These are phyloP conservation scores for Seira ritae DNA, from an alignment of 2,888 invertebrate species.

Conservation along the genomic window DNA sequence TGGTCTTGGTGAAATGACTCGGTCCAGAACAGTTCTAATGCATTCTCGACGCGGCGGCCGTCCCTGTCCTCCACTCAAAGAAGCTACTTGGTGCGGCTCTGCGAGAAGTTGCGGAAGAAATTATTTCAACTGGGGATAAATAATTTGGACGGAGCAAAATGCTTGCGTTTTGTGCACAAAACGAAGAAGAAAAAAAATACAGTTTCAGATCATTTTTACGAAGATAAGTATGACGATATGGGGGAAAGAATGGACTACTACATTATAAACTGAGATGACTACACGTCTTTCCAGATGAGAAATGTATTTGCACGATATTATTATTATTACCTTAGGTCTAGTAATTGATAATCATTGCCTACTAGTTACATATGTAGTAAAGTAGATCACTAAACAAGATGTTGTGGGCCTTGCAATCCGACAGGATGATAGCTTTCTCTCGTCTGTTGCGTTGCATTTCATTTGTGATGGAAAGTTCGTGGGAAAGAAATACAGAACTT, in stretches of 20 bases:
- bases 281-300: conserved; percentile 56
- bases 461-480: no score
- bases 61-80: conserved; percentile 88
- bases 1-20: conserved; percentile 91
- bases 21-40: conserved; percentile 86
- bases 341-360: no score
- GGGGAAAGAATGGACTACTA: neutral
- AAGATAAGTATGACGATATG: neutral
- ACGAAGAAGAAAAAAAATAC: neutral
- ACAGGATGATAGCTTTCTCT: no score
- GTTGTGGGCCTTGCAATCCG: no score
- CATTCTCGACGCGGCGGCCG: conserved; percentile 87
- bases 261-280: conserved; percentile 46
- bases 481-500: no score
- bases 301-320: neutral
- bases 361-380: no score
- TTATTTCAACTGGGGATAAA: conserved; percentile 80
- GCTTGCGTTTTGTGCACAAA: neutral
- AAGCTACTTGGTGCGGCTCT: conserved; percentile 93
- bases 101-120: conserved; percentile 81
- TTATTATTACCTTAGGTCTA: neutral
- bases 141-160: conserved; percentile 1
- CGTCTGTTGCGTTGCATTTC: no score
- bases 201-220: no score
- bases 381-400: no score